A percentile compares a stretch with the other conserved stretches of the same genome.
Evolutionary conservation across 1,140 invertebrate genomes (phyloP).

Genomic region (Lineus longissimus): DNA sequence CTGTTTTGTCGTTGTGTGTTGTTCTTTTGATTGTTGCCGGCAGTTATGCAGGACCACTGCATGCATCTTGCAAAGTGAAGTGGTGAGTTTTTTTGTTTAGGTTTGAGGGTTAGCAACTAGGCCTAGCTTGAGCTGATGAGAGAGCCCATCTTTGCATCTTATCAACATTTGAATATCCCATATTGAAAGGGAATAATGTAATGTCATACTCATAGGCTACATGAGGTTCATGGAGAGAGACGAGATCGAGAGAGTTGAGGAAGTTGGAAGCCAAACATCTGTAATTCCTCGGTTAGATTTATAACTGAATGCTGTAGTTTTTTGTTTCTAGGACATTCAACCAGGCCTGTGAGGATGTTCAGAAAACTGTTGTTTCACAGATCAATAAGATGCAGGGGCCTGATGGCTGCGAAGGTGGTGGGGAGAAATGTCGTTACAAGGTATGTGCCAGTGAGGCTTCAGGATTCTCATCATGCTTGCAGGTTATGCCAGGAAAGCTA

Average conservation of each 20-base stretch:
- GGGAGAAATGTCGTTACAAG: conserved; percentile 53
- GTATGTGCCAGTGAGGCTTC: conserved; percentile 34
- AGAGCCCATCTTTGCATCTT: too few relatives aligned
- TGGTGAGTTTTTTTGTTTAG: too few relatives aligned
- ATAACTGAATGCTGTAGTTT: neutral
- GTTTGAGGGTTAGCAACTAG: too few relatives aligned
- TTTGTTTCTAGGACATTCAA: neutral
- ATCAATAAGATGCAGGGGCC: conserved; percentile 40
- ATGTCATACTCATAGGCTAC: neutral
- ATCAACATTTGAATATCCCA: too few relatives aligned
- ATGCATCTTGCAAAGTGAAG: conserved; percentile 18
- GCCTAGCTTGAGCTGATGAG: too few relatives aligned
- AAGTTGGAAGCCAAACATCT: too few relatives aligned
- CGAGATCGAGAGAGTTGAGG: too few relatives aligned
- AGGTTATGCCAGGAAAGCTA: too few relatives aligned
- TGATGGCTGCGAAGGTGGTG: conserved; percentile 32
- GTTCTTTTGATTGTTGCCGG: too few relatives aligned
- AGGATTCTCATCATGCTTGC: too few relatives aligned
- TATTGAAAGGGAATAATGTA: neutral
- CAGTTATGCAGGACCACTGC: conserved; percentile 10
- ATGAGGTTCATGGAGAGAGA: neutral
- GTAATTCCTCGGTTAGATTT: neutral
- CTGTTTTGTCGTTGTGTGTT: too few relatives aligned
- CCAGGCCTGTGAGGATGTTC: conserved; percentile 14
- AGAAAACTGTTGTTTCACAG: conserved; percentile 28